These are phyloP conservation scores for Phalangium opilio DNA, from an alignment of 2,888 invertebrate genomes.

Conservation along the genomic window DNA sequence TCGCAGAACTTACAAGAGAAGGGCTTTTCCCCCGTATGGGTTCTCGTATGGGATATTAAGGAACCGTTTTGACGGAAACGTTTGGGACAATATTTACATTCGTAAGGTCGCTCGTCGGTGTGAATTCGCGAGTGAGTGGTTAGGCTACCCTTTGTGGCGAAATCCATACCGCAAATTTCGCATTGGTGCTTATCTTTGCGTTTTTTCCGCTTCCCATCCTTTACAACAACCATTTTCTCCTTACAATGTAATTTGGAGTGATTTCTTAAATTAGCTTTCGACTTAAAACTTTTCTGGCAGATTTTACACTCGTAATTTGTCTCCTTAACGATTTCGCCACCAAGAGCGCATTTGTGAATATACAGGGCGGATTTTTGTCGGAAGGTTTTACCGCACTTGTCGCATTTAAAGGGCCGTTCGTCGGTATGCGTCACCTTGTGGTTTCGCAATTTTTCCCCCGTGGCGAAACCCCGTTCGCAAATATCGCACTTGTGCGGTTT, in stretches of 20 bases:
- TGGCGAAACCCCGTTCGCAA: conserved; percentile 30
- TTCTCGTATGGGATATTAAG: conserved; percentile 37
- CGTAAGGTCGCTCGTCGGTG: no score
- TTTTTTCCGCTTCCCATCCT: not conserved
- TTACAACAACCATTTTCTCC: no score
- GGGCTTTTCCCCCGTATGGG: conserved; percentile 34
- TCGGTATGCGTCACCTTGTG: no score
- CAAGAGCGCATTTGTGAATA: not conserved
- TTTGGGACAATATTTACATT: no score
- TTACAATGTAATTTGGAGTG: conserved; percentile 3
- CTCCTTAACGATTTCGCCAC: not conserved
- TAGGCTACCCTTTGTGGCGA: no score
- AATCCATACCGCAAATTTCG: conserved; percentile 54
- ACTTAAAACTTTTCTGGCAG: not conserved
- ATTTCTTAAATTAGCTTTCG: not conserved
- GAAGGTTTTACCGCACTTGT: not conserved
- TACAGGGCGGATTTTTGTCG: not conserved
- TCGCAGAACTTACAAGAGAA: no score
- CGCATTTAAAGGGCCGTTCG: not conserved
- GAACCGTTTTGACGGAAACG: no score
- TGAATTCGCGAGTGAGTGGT: no score
- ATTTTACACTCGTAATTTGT: no score
- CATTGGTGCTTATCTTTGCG: conserved; percentile 47
- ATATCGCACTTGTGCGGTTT: conserved; percentile 28
- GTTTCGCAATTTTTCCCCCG: no score